Evolutionary conservation across 2,888 invertebrate genomes (phyloP), one percentile per base, ranked within the genome.

Genomic region (Rapana venosa): DNA sequence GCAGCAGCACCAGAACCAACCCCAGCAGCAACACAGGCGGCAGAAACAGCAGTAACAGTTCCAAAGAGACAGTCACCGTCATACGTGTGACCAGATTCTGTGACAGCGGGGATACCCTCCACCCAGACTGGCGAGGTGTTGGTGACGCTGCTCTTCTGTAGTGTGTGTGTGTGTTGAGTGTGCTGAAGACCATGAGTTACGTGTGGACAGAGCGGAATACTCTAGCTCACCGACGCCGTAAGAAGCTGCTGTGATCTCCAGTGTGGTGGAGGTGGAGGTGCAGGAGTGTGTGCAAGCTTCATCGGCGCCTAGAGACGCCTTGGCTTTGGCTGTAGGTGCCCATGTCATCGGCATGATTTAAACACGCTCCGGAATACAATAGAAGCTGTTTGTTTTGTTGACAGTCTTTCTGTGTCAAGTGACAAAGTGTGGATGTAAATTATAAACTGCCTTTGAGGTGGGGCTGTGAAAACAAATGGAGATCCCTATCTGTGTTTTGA

Each of bases 271-370:
- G 6, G 81, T 83, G 17, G 17, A 32, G 20, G 30, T 77, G 32
- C 13, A 15, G 17, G 56, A 11, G 84, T 30, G 56, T 56, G 84
- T 58, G 56, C 0, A n/a, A 1, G 22, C 32, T 8, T 79, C 32
- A 17, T 2, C 4, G 86, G 86, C 86, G 86, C 86, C 30, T 32
- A 86, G 35, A 66, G 86, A 86, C 86, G 86, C 86, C 86, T 84
- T 83, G 17, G 32, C 11, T 32, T 79, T 35, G n/a, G 11, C 26
- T 74, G 74, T 2, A 74, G 35, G 13, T 13, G 22, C 13, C 26
- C 26, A 0, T 15, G 36, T 47, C 0, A 1, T 83, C 0, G 8
- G 30, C 0, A 15, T n/a, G 4, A n/a, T 30, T 15, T 13, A 5
- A n/a, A n/a, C n/a, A 22, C 13, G 30, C 6, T 84, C n/a, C 30